Evolutionary conservation across 2,113 vertebrate species (phyloP).

Genomic region (Semicossyphus pulcher): DNA sequence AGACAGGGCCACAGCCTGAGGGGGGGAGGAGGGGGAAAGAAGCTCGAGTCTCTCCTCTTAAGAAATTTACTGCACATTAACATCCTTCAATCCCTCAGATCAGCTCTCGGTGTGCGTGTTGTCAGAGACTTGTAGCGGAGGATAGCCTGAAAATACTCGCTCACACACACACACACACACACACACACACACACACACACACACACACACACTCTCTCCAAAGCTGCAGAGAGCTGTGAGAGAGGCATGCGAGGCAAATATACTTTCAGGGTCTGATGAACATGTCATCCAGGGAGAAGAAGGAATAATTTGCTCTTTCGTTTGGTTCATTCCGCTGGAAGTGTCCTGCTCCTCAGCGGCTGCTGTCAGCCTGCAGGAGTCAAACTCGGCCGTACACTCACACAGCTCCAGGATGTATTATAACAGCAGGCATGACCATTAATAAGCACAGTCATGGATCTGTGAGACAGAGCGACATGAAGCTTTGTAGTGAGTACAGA

Average conservation of each 20-base stretch:
- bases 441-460: conserved; percentile 38
- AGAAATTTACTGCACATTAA: conserved; percentile 30
- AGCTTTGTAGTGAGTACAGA: background rate
- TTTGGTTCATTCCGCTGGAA: conserved; percentile 69
- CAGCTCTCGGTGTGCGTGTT: background rate
- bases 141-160: conserved; percentile 25
- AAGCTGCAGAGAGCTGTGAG: conserved; percentile 36
- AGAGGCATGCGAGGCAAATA: conserved; percentile 52
- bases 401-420: conserved; percentile 31
- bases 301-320: conserved; percentile 74
- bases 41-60: background rate
- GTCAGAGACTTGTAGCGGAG: conserved; percentile 19
- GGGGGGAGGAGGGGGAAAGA: background rate
- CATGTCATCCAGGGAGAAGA: conserved; percentile 70
- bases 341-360: conserved; percentile 56
- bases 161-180: too few relatives aligned
- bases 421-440: conserved; percentile 41
- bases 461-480: conserved; percentile 19
- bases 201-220: background rate
- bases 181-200: background rate
- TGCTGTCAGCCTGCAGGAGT: conserved; percentile 66
- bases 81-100: conserved; percentile 20
- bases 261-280: conserved; percentile 75
- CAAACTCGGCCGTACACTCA: conserved; percentile 45
- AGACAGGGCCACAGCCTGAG: conserved; percentile 37